A percentile compares a stretch with the other conserved stretches of the same genome.
phyloP scores from a whole-genome alignment of 2,797 vertebrate species.

The Aeoliscus strigatus region DNA sequence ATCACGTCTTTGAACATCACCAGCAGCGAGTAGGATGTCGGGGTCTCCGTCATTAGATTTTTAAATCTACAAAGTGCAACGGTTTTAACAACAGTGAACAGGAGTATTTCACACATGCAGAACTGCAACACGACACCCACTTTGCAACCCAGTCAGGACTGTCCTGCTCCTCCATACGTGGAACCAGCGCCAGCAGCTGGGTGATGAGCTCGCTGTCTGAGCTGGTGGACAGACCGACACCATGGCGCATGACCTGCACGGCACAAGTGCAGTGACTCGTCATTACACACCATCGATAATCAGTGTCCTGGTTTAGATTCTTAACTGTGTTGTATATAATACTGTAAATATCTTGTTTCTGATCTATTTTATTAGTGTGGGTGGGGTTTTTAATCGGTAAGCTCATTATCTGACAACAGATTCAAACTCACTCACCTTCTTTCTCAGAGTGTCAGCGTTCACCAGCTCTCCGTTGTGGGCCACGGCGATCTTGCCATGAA shows the following conservation, averaged over 20 bases:
- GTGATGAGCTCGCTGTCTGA: conserved; percentile 98
- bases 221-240: conserved; percentile 94
- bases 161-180: conserved; percentile 88
- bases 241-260: conserved; percentile 89
- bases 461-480: conserved; percentile 96
- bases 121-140: conserved; percentile 56
- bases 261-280: conserved; percentile 6
- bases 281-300: no score
- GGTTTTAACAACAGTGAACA: background rate
- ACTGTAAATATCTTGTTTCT: no score
- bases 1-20: conserved; percentile 95
- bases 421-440: conserved; percentile 85
- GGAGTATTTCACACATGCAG: no score
- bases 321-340: no score
- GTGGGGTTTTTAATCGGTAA: no score
- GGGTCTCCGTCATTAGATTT: conserved; percentile 94
- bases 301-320: no score
- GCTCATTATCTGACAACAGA: no score
- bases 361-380: no score
- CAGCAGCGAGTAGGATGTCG: conserved; percentile 90
- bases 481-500: conserved; percentile 95
- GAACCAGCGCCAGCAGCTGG: conserved; percentile 92
- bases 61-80: conserved; percentile 80
- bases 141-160: conserved; percentile 95
- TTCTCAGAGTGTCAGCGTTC: conserved; percentile 84